Conservation (phyloP, 2,888 invertebrate species). For the Drosophila siamana region DNA sequence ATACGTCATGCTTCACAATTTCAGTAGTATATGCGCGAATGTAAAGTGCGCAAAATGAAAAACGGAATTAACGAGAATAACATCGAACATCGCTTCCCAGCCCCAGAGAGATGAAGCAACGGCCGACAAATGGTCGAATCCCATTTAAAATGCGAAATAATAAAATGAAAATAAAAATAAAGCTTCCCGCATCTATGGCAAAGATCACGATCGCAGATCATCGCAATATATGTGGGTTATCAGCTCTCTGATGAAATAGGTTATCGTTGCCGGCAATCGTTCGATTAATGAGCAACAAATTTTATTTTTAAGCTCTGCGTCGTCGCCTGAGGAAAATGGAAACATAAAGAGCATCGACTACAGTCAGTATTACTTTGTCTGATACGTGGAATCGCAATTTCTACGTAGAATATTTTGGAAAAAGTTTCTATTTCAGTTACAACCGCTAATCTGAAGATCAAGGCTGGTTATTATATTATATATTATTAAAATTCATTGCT, state of each 20-base stretch:
- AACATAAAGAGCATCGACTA: slow-evolving; percentile 1
- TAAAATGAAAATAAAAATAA: not conserved
- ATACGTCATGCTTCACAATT: slow-evolving; percentile 36
- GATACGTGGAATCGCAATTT: slow-evolving; percentile 4
- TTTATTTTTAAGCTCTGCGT: slow-evolving; percentile 38
- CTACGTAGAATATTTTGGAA: not conserved
- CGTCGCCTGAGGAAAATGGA: slow-evolving; percentile 1
- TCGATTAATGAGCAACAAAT: slow-evolving; percentile 68
- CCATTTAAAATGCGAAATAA: slow-evolving; percentile 53
- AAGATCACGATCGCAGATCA: slow-evolving; percentile 69
- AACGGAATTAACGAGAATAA: slow-evolving; percentile 20
- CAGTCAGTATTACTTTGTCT: not conserved
- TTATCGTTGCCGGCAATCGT: slow-evolving; percentile 68
- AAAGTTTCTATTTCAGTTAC: slow-evolving; percentile 12
- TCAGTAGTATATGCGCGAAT: slow-evolving; percentile 15
- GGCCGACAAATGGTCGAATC: slow-evolving; percentile 61
- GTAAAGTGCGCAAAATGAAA: slow-evolving; percentile 51
- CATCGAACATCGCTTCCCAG: slow-evolving; percentile 10
- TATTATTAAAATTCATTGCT: not conserved
- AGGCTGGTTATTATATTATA: slow-evolving; percentile 3
- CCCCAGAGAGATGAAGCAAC: slow-evolving; percentile 51
- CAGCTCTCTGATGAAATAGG: slow-evolving; percentile 64
- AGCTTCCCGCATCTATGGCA: slow-evolving; percentile 59
- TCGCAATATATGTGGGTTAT: slow-evolving; percentile 60
- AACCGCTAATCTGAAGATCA: slow-evolving; percentile 3